These are phyloP conservation scores for Craniophora ligustri DNA, from an alignment of 2,888 invertebrate genomes.

Conservation along the genomic window DNA sequence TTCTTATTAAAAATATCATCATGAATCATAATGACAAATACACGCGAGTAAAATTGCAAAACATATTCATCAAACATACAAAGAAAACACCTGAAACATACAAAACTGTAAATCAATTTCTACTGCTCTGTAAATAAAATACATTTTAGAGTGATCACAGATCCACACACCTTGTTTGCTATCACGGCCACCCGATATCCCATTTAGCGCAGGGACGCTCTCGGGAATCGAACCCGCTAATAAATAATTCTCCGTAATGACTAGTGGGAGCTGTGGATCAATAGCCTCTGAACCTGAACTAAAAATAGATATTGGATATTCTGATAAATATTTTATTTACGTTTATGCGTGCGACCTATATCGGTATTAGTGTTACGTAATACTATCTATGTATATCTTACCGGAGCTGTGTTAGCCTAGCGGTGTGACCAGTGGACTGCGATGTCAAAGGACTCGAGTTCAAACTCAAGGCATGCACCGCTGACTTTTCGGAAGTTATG, in stretches of 20 bases:
- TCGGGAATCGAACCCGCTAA: conserved; percentile 49
- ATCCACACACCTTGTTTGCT: conserved; percentile 34
- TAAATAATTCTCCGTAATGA: conserved; percentile 54
- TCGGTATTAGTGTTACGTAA: neutral
- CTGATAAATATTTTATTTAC: conserved; percentile 23
- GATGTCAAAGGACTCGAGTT: too few species aligned
- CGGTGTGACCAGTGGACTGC: too few species aligned
- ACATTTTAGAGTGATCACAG: conserved; percentile 23
- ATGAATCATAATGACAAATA: too few species aligned
- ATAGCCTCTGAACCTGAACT: conserved; percentile 34
- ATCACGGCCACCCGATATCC: conserved; percentile 41
- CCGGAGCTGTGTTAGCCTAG: too few species aligned
- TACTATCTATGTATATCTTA: too few species aligned
- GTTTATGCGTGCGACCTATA: conserved; percentile 11
- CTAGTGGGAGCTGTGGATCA: conserved; percentile 44
- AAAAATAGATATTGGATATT: conserved; percentile 37
- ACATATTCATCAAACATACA: too few species aligned
- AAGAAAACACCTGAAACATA: too few species aligned
- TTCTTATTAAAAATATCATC: too few species aligned
- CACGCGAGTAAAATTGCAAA: too few species aligned
- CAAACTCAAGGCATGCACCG: too few species aligned
- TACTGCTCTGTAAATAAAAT: conserved; percentile 15
- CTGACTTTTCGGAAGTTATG: too few species aligned
- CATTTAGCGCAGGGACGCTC: conserved; percentile 47
- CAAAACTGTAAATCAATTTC: too few species aligned